These are phyloP conservation scores for Bradynema listronoti DNA, from an alignment of 1,140 invertebrate species.

Conservation along the genomic window DNA sequence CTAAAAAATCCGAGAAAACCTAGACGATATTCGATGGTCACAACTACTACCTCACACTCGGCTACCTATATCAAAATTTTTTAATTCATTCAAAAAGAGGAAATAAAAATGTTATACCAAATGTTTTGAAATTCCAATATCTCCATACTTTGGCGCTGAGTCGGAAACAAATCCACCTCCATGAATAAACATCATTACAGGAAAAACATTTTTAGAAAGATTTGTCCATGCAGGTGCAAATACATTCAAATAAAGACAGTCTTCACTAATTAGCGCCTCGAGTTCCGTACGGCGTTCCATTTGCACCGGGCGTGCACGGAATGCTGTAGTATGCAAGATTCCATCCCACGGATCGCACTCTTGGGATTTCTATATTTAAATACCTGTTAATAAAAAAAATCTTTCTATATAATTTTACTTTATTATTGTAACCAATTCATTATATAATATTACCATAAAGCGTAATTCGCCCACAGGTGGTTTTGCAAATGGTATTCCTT, in stretches of 20 bases:
- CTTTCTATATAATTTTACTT: no score
- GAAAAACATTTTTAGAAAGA: no score
- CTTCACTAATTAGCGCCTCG: constrained; percentile 18
- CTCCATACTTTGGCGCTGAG: constrained; percentile 35
- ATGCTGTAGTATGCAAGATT: constrained; percentile 30
- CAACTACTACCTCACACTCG: not conserved
- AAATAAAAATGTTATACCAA: constrained; percentile 25
- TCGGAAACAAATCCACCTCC: constrained; percentile 32
- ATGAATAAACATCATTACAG: constrained; percentile 37
- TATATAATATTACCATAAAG: no score
- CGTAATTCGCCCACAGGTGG: no score
- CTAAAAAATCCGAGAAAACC: not conserved
- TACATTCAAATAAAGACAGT: constrained; percentile 31
- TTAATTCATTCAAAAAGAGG: not conserved
- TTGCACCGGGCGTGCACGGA: constrained; percentile 30
- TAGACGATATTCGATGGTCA: not conserved
- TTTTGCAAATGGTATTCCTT: no score
- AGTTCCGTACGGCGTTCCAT: constrained; percentile 27
- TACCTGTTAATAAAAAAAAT: no score
- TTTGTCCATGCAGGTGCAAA: constrained; percentile 29
- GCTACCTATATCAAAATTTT: constrained; percentile 2
- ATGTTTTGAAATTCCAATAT: constrained; percentile 40
- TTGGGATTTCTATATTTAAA: constrained; percentile 9
- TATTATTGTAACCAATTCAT: no score
- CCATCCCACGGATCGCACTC: no score